phyloP scores from a whole-genome alignment of 2,797 vertebrate genomes.

The Rhadinocentrus ornatus region DNA sequence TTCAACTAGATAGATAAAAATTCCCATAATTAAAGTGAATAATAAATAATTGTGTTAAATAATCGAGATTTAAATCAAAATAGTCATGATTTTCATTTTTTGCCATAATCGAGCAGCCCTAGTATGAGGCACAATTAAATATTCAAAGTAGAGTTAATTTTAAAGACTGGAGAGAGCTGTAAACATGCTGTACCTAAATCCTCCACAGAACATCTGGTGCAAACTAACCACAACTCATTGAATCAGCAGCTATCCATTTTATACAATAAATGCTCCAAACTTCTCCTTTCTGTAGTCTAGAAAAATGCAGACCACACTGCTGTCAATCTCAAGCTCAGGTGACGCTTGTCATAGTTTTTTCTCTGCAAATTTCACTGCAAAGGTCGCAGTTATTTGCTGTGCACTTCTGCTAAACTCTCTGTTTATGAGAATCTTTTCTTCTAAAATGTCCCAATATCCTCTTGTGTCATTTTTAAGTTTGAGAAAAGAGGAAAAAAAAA shows the following conservation, averaged over 20 bases:
- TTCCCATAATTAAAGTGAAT: too few species aligned
- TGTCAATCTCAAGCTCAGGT: not conserved
- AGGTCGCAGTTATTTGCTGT: not conserved
- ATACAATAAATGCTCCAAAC: not conserved
- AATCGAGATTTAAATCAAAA: too few species aligned
- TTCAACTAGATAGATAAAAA: too few species aligned
- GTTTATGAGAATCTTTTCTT: constrained; percentile 22
- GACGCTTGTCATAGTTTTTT: not conserved
- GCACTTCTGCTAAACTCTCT: constrained; percentile 13
- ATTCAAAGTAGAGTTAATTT: too few species aligned
- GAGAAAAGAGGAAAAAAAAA: not conserved
- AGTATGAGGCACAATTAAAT: too few species aligned
- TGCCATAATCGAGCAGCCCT: too few species aligned
- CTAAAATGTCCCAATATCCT: constrained; percentile 34
- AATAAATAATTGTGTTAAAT: too few species aligned
- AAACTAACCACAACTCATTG: not conserved
- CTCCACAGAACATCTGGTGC: not conserved
- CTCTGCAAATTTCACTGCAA: not conserved
- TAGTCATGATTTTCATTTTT: too few species aligned
- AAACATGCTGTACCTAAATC: too few species aligned
- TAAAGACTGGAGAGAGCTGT: too few species aligned
- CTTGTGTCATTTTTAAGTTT: constrained; percentile 10
- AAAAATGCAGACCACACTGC: not conserved
- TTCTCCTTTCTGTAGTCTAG: too few species aligned
- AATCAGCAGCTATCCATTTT: not conserved